Base-by-base conservation (phyloP, 2,797 vertebrate species). In the Schizopygopsis malacanthus region DNA sequence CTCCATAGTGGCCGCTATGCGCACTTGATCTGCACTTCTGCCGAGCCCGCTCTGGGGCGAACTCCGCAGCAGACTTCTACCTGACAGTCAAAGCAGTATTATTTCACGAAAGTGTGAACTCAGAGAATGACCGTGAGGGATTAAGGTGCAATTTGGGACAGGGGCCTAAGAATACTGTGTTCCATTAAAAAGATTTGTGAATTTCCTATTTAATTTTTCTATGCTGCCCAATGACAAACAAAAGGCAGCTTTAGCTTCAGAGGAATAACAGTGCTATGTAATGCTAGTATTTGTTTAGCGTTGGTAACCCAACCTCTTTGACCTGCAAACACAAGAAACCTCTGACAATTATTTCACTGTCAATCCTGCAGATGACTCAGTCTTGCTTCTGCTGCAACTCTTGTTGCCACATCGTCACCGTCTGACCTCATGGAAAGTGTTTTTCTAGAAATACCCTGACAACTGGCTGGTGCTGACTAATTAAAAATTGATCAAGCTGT, bases 401-500 rank as follows among this genome's bases (percentile, higher is more conserved):
- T 75, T 50, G 77, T 86, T 72, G 65, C 85, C 77, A 87, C 87
- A 73, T 72, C 45, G 25, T 25, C 12, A 22, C 61, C 90, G 86
- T 93, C 87, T 92, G 92, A 93, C 93, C 90, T 45, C 0, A 33
- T 3, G 3, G 15, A 52, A 84, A 88, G 77, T 56, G 79, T 89
- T 90, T 93, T 90, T 92, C 89, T 86, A 79, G 89, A 88, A 87
- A 86, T 89, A 88, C 56, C 76, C 52, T 33, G 90, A 89, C 91
- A 91, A 85, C 88, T 90, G 85, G 82, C 84, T 86, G 83, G 37
- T 12, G 86, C 56, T 10, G 52, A 56, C 52, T 83, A 90, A 92
- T 93, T 90, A 92, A 83, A 63, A 91, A 92, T 89, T 92, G 90
- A 93, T 93, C 86, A 84, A 65, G 50, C 56, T 61, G 25, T 70